Evolutionary conservation across 2,113 vertebrate species (phyloP), one percentile per base, ranked within the genome.

Genomic region (Cervus canadensis): DNA sequence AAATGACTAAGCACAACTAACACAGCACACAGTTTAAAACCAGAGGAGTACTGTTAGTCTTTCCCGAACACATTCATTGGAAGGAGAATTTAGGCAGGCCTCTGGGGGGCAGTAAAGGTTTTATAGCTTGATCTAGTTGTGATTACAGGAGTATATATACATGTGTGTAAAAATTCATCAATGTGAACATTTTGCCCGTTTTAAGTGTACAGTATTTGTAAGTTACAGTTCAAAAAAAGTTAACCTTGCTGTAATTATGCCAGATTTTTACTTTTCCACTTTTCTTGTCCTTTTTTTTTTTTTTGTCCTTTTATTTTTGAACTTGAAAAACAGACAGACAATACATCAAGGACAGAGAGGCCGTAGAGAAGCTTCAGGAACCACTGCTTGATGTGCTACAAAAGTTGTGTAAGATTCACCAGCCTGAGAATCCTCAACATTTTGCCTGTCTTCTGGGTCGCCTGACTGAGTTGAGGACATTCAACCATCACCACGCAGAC

Each of bases 401-500:
- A 36, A 99, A 99, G 97, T 92, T 99, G 97, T 99, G 99, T 96
- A 99, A 99, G 98, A 98, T 99, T 95, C 98, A 99, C 89, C 99
- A 99, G 94, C 99, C 99, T 0, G 99, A 99, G 23, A 99, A 99
- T 87, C 99, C 99, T 19, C 99, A 99, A 97, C 99, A 99, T 48
- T 99, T 99, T 43, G 99, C 99, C 3, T 99, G 99, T n/a, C 99
- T 99, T 45, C 98, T 99, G 98, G 99, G 99, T 7, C 99, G 99
- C 7, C 99, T 99, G 54, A 99, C 99, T 0, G 99, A 99, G 97
- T 98, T 99, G 97, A 98, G 99, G 91, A 99, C 99, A 5, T 99
- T 99, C 98, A 99, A 99, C 98, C 99, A 99, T 60, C 99, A 99
- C 97, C 99, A 99, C 0, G 99, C 99, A 0, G 99, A 99, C 98